Evolutionary conservation across 2,797 vertebrate genomes (phyloP).

Genomic region (Atherinosoma microstoma): DNA sequence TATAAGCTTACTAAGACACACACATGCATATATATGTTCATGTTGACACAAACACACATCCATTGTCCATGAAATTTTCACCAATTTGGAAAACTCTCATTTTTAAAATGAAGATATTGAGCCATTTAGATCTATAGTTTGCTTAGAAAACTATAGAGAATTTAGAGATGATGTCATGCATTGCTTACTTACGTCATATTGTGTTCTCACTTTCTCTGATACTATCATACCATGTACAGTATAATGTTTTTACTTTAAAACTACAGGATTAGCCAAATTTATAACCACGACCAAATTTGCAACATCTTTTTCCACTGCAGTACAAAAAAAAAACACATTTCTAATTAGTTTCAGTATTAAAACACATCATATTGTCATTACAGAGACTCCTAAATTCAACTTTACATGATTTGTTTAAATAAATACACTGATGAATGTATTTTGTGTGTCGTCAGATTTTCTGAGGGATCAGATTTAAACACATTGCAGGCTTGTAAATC

Average conservation of each 20-base stretch:
- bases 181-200: neutral
- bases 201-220: neutral
- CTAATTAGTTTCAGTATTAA: neutral
- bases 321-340: neutral
- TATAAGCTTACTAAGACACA: slow-evolving; percentile 40
- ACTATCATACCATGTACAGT: neutral
- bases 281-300: neutral
- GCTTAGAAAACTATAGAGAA: neutral
- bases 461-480: neutral
- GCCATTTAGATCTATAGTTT: neutral
- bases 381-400: neutral
- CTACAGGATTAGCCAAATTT: too few relatives aligned
- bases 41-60: slow-evolving; percentile 4
- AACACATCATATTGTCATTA: neutral
- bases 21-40: neutral
- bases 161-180: neutral
- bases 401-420: neutral
- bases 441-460: neutral
- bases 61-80: slow-evolving; percentile 9
- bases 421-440: neutral
- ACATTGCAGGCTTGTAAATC: neutral
- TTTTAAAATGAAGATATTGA: neutral
- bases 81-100: neutral
- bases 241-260: neutral
- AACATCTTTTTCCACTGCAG: neutral